phyloP scores from a whole-genome alignment of 2,797 vertebrate genomes.

The Coregonus ussuriensis region DNA sequence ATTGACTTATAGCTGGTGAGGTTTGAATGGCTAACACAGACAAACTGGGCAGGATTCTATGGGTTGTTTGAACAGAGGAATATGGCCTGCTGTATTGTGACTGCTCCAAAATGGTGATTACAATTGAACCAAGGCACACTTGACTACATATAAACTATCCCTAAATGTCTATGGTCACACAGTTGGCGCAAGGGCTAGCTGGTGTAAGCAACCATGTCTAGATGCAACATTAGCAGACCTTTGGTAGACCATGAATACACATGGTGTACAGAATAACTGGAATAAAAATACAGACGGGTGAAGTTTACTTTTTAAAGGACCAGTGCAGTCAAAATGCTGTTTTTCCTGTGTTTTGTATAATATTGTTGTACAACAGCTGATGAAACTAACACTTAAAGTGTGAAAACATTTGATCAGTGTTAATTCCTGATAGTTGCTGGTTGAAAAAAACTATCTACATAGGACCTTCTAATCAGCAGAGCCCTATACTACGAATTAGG shows the following conservation, averaged over 20 bases:
- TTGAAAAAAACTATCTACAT: no score
- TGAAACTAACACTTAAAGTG: no score
- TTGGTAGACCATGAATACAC: not conserved
- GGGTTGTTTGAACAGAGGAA: constrained; percentile 17
- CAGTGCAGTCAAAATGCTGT: no score
- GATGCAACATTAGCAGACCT: constrained; percentile 28
- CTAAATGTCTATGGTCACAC: constrained; percentile 16
- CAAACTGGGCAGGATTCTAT: not conserved
- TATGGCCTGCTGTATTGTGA: constrained; percentile 19
- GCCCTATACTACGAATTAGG: no score
- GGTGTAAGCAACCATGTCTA: constrained; percentile 1
- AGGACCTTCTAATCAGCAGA: no score
- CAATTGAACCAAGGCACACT: not conserved
- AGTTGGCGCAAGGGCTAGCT: constrained; percentile 1
- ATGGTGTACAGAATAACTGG: constrained; percentile 17
- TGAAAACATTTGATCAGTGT: no score
- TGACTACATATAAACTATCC: not conserved
- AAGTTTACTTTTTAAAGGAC: no score
- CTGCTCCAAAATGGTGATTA: constrained; percentile 23
- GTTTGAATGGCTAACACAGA: not conserved
- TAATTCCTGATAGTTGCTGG: no score
- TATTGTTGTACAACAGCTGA: no score
- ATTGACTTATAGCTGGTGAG: not conserved
- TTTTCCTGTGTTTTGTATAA: no score
- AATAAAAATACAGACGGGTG: not conserved